Evolutionary conservation across 1,140 invertebrate genomes (phyloP).

Genomic region (Tetraneura akinire): DNA sequence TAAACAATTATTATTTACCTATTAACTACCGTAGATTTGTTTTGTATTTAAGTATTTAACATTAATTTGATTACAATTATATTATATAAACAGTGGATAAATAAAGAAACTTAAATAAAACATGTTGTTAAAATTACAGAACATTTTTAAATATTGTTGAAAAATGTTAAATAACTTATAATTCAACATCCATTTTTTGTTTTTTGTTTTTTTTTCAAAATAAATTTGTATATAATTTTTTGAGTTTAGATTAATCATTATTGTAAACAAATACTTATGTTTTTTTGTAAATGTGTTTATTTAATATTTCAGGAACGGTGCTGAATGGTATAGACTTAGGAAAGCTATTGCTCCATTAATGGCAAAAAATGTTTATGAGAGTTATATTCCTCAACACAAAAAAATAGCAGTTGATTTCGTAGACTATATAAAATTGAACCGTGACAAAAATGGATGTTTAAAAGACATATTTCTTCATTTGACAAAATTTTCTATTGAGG

Average conservation of each 20-base stretch:
- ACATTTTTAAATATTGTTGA: background rate
- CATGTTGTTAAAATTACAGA: background rate
- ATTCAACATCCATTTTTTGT: background rate
- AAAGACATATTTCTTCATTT: slow-evolving; percentile 57
- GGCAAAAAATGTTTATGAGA: slow-evolving; percentile 54
- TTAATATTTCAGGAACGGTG: slow-evolving; percentile 56
- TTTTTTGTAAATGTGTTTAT: background rate
- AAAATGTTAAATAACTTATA: background rate
- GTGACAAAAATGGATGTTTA: slow-evolving; percentile 54
- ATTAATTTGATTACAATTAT: background rate
- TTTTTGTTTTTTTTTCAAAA: background rate
- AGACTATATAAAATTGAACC: slow-evolving; percentile 56
- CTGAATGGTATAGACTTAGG: slow-evolving; percentile 59
- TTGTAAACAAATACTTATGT: no score
- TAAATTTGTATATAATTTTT: no score
- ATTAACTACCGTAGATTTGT: background rate
- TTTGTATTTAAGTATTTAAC: background rate
- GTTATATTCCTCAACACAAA: slow-evolving; percentile 56
- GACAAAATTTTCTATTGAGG: slow-evolving; percentile 58
- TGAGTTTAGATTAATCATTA: no score
- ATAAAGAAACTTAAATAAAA: background rate
- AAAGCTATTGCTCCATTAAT: slow-evolving; percentile 57
- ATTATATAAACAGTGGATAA: background rate
- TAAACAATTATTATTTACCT: slow-evolving; percentile 3
- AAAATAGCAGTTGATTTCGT: slow-evolving; percentile 57